Conservation (phyloP, 1,140 invertebrate species). For the Drosophila sechellia region DNA sequence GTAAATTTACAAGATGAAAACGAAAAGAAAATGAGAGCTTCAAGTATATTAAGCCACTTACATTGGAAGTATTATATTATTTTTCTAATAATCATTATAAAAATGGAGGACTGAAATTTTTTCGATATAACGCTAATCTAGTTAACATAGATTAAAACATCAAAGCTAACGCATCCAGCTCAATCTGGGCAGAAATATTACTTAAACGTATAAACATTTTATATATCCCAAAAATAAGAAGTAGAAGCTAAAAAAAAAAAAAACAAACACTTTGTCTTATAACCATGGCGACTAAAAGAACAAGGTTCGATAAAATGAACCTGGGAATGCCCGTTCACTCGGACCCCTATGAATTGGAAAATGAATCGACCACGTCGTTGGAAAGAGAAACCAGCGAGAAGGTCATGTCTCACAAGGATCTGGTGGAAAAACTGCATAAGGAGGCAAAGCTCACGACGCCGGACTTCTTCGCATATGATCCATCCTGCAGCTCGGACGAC, state of each 20-base stretch:
- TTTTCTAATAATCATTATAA: too few species aligned
- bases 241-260: not conserved
- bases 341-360: not conserved
- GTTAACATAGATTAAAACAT: not conserved
- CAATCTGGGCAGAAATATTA: not conserved
- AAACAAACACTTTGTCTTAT: too few species aligned
- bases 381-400: accelerated
- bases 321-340: conserved; percentile 9
- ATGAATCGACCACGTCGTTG: accelerated
- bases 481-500: conserved; percentile 11
- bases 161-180: not conserved
- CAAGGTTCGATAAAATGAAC: conserved; percentile 17
- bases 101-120: too few species aligned
- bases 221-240: not conserved
- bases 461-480: conserved; percentile 1
- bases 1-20: too few species aligned
- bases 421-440: not conserved
- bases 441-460: not conserved
- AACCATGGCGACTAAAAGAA: not conserved
- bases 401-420: not conserved
- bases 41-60: too few species aligned
- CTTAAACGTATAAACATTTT: not conserved
- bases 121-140: not conserved
- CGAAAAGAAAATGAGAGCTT: too few species aligned
- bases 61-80: not conserved